A percentile compares a stretch with the other conserved stretches of the same genome.
Conservation (phyloP, 2,888 invertebrate species). For the Stenchaetothrips biformis region DNA sequence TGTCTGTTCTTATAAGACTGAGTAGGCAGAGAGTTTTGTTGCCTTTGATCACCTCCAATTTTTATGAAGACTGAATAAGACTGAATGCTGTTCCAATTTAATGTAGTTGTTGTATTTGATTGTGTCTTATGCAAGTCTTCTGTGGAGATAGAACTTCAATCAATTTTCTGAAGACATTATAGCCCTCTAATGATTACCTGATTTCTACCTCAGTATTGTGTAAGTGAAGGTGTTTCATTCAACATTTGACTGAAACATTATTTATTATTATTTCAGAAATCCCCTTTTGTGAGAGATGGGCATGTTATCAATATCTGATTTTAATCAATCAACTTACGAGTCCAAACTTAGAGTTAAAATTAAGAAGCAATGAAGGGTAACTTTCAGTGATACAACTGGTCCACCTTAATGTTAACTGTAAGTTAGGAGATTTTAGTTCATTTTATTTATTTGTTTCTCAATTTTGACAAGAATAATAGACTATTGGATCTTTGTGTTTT, state of each 20-base stretch:
- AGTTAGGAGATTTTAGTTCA: not conserved
- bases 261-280: too few relatives aligned
- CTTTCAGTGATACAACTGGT: not conserved
- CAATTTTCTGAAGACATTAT: too few relatives aligned
- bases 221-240: too few relatives aligned
- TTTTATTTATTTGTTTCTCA: not conserved
- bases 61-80: slow-evolving; percentile 17
- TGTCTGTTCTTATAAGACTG: slow-evolving; percentile 12
- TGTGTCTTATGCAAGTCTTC: slow-evolving; percentile 13
- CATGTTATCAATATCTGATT: too few relatives aligned
- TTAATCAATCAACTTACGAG: too few relatives aligned
- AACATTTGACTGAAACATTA: too few relatives aligned
- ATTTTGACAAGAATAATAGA: not conserved
- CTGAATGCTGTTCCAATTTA: slow-evolving; percentile 9
- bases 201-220: too few relatives aligned
- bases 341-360: too few relatives aligned
- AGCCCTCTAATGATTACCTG: too few relatives aligned
- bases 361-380: too few relatives aligned
- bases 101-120: not conserved
- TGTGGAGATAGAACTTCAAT: not conserved
- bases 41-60: not conserved
- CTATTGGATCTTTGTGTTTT: not conserved
- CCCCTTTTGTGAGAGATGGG: too few relatives aligned
- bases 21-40: not conserved
- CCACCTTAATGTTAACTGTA: not conserved